These are phyloP conservation scores for Miltochrista miniata DNA, from an alignment of 2,888 invertebrate genomes.

Conservation along the genomic window DNA sequence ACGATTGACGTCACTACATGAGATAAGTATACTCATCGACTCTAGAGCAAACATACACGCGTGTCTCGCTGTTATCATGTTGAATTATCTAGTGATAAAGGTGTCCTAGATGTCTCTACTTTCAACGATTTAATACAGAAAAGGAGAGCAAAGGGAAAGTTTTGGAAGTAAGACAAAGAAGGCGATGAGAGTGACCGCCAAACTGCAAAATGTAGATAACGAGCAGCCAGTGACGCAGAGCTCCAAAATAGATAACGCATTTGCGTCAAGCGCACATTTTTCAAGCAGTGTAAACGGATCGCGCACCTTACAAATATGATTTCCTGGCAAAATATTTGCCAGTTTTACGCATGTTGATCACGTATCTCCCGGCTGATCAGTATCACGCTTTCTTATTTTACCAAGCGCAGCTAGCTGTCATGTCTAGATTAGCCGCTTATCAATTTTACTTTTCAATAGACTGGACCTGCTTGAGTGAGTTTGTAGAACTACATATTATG, in stretches of 20 bases:
- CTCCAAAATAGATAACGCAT: conserved; percentile 83
- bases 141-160: conserved; percentile 25
- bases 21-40: conserved; percentile 47
- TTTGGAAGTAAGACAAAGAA: conserved; percentile 41
- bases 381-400: conserved; percentile 55
- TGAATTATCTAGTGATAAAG: conserved; percentile 53
- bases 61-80: conserved; percentile 53
- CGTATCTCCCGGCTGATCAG: conserved; percentile 53
- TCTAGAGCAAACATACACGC: conserved; percentile 57
- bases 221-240: conserved; percentile 74
- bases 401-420: conserved; percentile 47
- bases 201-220: conserved; percentile 76
- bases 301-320: conserved; percentile 67
- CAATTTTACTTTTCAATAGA: conserved; percentile 12
- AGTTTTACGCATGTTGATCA: conserved; percentile 58
- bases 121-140: conserved; percentile 1
- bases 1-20: conserved; percentile 61
- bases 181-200: conserved; percentile 67
- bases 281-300: conserved; percentile 73
- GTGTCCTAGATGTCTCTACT: conserved; percentile 29
- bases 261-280: conserved; percentile 82
- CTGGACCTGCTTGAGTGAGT: background rate
- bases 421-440: conserved; percentile 27
- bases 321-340: conserved; percentile 75
- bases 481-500: background rate